Evolutionary conservation across 64 coral and sea anemone genomes (phyloP).

Genomic region (Pocillopora verrucosa): DNA sequence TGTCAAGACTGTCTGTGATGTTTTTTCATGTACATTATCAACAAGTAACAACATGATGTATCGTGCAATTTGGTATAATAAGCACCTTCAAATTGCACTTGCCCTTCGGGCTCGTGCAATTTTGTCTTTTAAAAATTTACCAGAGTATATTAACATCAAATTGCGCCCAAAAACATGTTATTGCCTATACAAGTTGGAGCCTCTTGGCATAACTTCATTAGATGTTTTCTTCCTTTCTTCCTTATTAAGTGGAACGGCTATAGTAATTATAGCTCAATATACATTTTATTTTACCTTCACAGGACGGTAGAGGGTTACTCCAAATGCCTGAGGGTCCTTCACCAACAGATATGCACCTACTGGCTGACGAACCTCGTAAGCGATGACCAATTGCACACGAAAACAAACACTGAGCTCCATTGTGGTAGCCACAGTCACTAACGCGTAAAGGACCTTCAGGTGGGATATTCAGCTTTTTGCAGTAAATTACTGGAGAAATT

Average conservation of each 20-base stretch:
- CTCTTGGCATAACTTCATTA: too few relatives aligned
- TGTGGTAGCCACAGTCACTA: background rate
- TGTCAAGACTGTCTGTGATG: too few relatives aligned
- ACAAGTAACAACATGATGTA: too few relatives aligned
- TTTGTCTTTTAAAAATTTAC: too few relatives aligned
- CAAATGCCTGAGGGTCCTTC: constrained; percentile 10
- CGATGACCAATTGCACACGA: constrained; percentile 21
- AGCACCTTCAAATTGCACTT: too few relatives aligned
- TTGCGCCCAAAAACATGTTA: too few relatives aligned
- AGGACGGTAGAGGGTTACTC: background rate
- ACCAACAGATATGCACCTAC: background rate
- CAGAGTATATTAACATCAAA: too few relatives aligned
- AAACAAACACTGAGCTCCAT: constrained; percentile 18
- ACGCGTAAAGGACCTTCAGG: constrained; percentile 16
- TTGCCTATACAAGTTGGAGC: too few relatives aligned
- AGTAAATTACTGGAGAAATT: background rate
- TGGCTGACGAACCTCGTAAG: constrained; percentile 13
- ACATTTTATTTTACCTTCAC: background rate
- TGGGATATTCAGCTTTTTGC: background rate
- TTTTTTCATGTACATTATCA: too few relatives aligned
- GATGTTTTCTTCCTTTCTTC: too few relatives aligned
- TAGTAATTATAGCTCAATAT: background rate
- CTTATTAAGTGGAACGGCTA: background rate
- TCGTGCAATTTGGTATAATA: too few relatives aligned
- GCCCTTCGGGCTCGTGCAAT: too few relatives aligned